These are phyloP conservation scores for Staurois parvus DNA, from an alignment of 2,797 vertebrate species.

Conservation along the genomic window DNA sequence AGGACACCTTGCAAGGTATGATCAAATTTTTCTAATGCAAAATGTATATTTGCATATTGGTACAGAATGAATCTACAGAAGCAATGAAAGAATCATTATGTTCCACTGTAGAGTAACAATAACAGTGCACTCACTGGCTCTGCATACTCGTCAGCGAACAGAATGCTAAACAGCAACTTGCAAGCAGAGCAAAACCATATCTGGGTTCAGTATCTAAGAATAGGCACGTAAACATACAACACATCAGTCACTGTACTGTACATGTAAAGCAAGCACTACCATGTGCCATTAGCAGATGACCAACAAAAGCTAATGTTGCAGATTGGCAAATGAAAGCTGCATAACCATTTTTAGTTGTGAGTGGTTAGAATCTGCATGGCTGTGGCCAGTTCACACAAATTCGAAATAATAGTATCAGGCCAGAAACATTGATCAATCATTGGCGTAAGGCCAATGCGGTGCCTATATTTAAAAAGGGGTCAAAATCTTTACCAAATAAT, in stretches of 20 bases:
- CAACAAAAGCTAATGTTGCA: background rate
- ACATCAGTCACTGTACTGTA: background rate
- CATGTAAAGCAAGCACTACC: background rate
- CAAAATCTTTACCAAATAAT: no score
- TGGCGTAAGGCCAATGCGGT: no score
- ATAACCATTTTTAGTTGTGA: no score
- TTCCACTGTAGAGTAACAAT: background rate
- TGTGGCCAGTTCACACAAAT: background rate
- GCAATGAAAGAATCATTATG: background rate
- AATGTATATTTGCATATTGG: no score
- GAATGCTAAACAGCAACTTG: constrained; percentile 27
- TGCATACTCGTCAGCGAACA: constrained; percentile 32
- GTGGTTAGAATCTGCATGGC: background rate
- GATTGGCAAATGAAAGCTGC: background rate
- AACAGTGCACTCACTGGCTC: constrained; percentile 3
- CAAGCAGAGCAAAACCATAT: constrained; percentile 40
- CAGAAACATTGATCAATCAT: no score
- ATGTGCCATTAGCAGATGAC: background rate
- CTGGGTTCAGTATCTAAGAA: constrained; percentile 26
- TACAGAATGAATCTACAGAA: background rate
- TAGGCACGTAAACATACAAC: constrained; percentile 31
- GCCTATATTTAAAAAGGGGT: no score
- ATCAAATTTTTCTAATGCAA: no score
- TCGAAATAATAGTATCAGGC: background rate
- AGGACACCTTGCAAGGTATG: no score